phyloP scores from a whole-genome alignment of 2,113 vertebrate genomes.

The Megaceryle torquata region DNA sequence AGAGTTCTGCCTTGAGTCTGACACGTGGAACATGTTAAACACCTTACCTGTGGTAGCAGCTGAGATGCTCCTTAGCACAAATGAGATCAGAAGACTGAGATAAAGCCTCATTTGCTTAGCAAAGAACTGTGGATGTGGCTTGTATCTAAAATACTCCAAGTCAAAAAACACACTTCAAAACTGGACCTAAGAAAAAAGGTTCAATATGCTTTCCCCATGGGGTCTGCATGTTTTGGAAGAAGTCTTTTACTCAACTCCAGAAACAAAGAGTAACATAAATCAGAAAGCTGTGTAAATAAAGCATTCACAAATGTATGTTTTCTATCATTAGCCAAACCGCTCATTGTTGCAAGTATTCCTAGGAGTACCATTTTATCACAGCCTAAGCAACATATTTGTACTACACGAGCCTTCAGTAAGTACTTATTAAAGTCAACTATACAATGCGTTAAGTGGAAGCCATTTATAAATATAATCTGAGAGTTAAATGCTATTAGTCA shows the following conservation, averaged over 20 bases:
- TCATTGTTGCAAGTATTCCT: constrained; percentile 34
- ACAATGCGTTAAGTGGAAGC: constrained; percentile 15
- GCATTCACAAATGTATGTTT: background rate
- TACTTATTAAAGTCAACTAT: constrained; percentile 21
- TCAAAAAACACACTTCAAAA: background rate
- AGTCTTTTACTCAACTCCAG: background rate
- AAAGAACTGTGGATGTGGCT: background rate
- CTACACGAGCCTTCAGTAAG: background rate
- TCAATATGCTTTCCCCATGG: background rate
- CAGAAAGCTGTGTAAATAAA: constrained; percentile 24
- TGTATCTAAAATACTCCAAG: background rate
- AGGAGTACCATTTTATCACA: constrained; percentile 16
- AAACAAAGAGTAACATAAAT: background rate
- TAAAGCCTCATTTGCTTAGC: constrained; percentile 4
- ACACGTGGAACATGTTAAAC: background rate
- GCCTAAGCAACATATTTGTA: background rate
- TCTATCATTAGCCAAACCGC: constrained; percentile 35
- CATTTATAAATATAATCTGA: background rate
- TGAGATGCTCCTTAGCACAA: background rate
- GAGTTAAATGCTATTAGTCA: constrained; percentile 25
- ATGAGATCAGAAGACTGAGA: background rate
- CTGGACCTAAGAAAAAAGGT: background rate
- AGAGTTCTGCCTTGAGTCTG: background rate
- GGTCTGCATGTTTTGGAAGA: background rate
- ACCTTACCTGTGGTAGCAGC: background rate